A percentile compares a stretch with the other conserved stretches of the same genome.
Conservation (phyloP, 2,888 invertebrate genomes). For the Hirtodrosophila trivittata region DNA sequence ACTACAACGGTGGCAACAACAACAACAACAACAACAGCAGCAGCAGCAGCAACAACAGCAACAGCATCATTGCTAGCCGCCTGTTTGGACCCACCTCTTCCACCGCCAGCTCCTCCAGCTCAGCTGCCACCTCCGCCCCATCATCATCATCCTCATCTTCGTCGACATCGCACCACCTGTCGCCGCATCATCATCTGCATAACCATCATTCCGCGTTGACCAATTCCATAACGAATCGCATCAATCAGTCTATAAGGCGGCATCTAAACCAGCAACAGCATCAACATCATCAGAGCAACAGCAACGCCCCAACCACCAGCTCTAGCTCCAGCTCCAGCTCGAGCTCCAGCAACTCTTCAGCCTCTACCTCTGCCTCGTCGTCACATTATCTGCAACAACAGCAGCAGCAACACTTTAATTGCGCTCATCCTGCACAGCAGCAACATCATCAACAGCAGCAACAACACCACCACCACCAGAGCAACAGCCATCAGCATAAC, state of each 20-base stretch:
- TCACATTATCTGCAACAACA: conserved; percentile 52
- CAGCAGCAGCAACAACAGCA: conserved; percentile 54
- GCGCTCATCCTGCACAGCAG: conserved; percentile 67
- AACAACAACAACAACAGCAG: conserved; percentile 51
- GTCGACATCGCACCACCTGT: conserved; percentile 39
- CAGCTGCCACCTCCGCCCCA: conserved; percentile 45
- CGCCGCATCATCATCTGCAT: conserved; percentile 58
- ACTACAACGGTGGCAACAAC: conserved; percentile 71
- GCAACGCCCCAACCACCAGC: conserved; percentile 38
- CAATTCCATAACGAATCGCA: conserved; percentile 81
- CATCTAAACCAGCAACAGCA: conserved; percentile 81
- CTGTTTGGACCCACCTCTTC: conserved; percentile 71
- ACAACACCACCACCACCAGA: conserved; percentile 30
- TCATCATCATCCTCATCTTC: conserved; percentile 39
- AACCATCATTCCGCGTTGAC: conserved; percentile 74
- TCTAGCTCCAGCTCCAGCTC: conserved; percentile 33
- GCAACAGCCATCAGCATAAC: conserved; percentile 42
- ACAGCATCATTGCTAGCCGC: conserved; percentile 81
- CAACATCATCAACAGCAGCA: conserved; percentile 52
- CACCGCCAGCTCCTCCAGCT: conserved; percentile 37
- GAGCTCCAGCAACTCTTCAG: conserved; percentile 26
- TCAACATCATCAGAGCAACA: conserved; percentile 66
- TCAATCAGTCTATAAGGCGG: conserved; percentile 81
- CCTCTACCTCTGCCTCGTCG: conserved; percentile 47
- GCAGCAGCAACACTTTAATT: conserved; percentile 61